Conservation (phyloP, 2,113 vertebrate species). For the Cettia cetti region DNA sequence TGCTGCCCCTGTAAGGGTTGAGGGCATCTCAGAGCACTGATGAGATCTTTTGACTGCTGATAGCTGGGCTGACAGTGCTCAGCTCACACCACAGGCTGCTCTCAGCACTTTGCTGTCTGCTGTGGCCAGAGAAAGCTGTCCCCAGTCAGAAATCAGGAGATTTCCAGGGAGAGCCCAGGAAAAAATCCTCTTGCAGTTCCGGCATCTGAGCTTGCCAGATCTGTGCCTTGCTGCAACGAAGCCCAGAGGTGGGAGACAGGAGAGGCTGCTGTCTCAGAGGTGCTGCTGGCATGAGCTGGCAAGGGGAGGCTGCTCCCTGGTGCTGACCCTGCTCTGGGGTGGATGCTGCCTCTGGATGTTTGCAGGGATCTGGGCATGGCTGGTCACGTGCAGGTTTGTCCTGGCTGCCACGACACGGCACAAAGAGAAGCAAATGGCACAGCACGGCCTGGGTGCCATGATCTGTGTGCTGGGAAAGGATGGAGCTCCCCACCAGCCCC, state of each 20-base stretch:
- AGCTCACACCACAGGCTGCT: not conserved
- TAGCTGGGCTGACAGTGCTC: not conserved
- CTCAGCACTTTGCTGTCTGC: not conserved
- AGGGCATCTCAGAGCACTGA: not conserved
- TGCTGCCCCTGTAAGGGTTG: not conserved
- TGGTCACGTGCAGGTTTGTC: not conserved
- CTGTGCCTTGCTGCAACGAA: not conserved
- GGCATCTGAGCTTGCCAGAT: not conserved
- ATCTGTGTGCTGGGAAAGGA: not conserved
- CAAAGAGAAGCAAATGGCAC: not conserved
- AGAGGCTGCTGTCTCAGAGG: not conserved
- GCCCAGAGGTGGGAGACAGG: not conserved
- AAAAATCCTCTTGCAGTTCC: not conserved
- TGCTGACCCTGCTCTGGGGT: not conserved
- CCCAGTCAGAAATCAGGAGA: not conserved
- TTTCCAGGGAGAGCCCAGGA: not conserved
- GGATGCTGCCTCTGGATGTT: not conserved
- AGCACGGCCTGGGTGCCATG: not conserved
- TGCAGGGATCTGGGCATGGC: not conserved
- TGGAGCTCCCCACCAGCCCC: not conserved
- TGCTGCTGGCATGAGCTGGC: not conserved
- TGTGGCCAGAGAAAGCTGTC: not conserved
- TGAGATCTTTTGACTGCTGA: not conserved
- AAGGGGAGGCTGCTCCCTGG: not conserved
- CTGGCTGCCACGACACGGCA: accelerated